Evolutionary conservation across 2,888 invertebrate species (phyloP), one percentile per base, ranked within the genome.

Genomic region (Galerucella calmariensis): DNA sequence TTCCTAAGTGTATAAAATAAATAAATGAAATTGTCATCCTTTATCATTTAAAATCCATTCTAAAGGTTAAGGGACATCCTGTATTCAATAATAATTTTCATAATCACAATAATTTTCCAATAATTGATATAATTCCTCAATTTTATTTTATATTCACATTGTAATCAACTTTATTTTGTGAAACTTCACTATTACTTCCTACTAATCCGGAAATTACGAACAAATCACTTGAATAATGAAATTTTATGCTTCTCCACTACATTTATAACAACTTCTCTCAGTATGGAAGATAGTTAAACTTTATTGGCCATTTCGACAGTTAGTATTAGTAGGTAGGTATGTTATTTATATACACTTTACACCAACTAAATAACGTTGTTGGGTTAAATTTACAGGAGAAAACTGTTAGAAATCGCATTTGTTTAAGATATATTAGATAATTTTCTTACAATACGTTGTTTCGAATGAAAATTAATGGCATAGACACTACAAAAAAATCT

Each of bases 281-380:
- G 56, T 56, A 56, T 56, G 16, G 20, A 56, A 20, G 56, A 56
- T 16, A 56, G 9, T 20, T 56, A 56, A 56, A 56, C 2, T 16
- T 56, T 56, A 56, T 56, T 20, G 16, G 10, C 56, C 56, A 56
- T 56, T 56, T 56, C 16, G 56, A 2, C 16, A 2, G 56, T 53
- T 53, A 53, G n/a, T n/a, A n/a, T 53, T n/a, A 48, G 48, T 48
- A 48, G 8, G 16, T 53, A 16, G 56, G 56, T 56, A 56, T 56
- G 56, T 16, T 56, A 56, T 56, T 56, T 20, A 56, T 20, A 16
- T 56, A 56, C 16, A 53, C n/a, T 16, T 56, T 20, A 9, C 16
- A 9, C 20, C 56, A 56, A 9, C 56, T 20, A 20, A 20, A 56
- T 56, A 56, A 56, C 9, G 56, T 10, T 9, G 10, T 56, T 10